A percentile compares a stretch with the other conserved stretches of the same genome.
These are phyloP conservation scores for Caenorhabditis zanzibari DNA, from an alignment of 2,888 invertebrate species.

Conservation along the genomic window DNA sequence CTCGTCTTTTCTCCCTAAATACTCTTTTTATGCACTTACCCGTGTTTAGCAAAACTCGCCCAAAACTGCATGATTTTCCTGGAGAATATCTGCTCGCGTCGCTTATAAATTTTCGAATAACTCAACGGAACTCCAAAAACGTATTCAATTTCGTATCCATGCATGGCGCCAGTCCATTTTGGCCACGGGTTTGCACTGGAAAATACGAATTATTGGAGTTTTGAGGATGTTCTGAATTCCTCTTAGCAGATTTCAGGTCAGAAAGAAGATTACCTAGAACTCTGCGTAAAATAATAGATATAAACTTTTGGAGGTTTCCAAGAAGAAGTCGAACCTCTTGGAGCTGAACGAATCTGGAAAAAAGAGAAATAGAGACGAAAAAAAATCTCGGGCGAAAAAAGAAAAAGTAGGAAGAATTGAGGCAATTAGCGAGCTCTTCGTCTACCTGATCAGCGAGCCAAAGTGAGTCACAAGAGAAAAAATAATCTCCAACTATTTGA, in stretches of 20 bases:
- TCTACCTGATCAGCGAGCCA: conserved; percentile 75
- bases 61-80: conserved; percentile 82
- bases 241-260: background rate
- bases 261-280: conserved; percentile 65
- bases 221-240: background rate
- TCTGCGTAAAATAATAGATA: conserved; percentile 71
- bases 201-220: conserved; percentile 12
- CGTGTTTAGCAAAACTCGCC: conserved; percentile 79
- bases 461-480: conserved; percentile 86
- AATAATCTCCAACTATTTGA: conserved; percentile 90
- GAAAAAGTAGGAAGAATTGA: conserved; percentile 39
- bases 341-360: conserved; percentile 48
- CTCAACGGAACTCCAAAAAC: conserved; percentile 92
- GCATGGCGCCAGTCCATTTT: conserved; percentile 89
- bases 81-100: conserved; percentile 73
- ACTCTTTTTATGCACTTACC: conserved; percentile 67
- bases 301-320: conserved; percentile 39
- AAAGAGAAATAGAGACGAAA: conserved; percentile 21
- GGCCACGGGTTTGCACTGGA: conserved; percentile 82
- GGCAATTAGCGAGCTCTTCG: conserved; percentile 43
- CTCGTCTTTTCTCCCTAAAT: background rate
- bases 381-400: background rate
- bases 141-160: conserved; percentile 97
- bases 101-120: conserved; percentile 69
- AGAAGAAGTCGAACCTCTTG: conserved; percentile 9